Percentiles rank a stretch among this genome's conserved stretches.
These are phyloP conservation scores for Istiophorus platypterus DNA, from an alignment of 2,113 vertebrate species.

Conservation along the genomic window DNA sequence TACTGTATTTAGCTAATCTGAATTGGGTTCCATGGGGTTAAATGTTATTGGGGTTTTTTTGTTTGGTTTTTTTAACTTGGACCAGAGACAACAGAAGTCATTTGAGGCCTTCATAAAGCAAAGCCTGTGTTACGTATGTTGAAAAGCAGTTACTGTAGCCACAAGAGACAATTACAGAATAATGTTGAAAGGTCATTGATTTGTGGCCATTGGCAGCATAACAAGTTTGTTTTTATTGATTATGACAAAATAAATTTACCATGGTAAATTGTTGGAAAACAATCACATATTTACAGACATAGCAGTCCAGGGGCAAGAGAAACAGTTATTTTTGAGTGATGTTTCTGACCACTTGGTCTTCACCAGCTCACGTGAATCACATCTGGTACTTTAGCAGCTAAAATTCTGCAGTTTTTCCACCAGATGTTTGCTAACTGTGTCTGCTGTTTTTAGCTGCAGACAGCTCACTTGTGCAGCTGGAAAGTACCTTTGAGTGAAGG, in stretches of 20 bases:
- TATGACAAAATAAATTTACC: no score
- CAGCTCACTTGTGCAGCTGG: no score
- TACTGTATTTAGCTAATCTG: background rate
- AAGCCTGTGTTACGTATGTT: background rate
- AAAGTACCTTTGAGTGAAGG: no score
- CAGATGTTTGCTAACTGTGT: no score
- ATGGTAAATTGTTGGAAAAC: no score
- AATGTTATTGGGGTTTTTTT: background rate
- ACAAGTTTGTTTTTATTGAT: no score
- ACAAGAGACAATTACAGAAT: background rate
- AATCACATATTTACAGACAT: background rate
- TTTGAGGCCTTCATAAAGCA: constrained; percentile 13
- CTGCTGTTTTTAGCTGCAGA: no score
- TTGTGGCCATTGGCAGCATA: no score
- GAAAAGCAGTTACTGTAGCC: background rate
- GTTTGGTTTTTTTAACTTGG: background rate
- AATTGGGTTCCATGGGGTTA: background rate
- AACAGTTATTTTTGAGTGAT: background rate
- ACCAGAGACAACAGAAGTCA: background rate
- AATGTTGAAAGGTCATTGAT: background rate
- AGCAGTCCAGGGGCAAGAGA: background rate
- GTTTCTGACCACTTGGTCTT: no score
- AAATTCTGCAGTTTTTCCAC: no score
- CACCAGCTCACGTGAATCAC: no score
- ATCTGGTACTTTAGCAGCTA: no score